Evolutionary conservation across 2,797 vertebrate species (phyloP).

Genomic region (Stomatorhinus walkeri): DNA sequence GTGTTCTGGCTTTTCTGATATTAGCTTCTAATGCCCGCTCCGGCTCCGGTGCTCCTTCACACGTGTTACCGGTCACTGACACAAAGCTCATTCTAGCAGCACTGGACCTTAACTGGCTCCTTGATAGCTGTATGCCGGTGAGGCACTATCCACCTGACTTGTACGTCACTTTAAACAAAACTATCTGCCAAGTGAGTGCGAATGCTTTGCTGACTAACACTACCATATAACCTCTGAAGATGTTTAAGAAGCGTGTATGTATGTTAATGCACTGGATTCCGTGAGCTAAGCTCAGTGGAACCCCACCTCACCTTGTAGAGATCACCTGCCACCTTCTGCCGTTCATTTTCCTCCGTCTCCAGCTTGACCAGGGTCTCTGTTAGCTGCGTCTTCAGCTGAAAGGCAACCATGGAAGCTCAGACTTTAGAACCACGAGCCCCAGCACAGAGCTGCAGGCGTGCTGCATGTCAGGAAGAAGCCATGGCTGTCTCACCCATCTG

Average conservation of each 20-base stretch:
- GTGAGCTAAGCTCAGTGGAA: background rate
- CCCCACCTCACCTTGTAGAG: conserved; percentile 67
- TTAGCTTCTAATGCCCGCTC: background rate
- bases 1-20: background rate
- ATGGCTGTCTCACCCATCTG: background rate
- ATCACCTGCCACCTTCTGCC: conserved; percentile 81
- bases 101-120: background rate
- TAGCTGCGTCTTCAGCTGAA: conserved; percentile 87
- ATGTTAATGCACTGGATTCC: background rate
- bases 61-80: background rate
- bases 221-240: background rate
- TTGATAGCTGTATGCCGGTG: background rate
- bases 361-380: conserved; percentile 78
- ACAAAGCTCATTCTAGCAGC: background rate
- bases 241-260: background rate
- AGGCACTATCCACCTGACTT: background rate
- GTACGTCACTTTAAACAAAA: background rate
- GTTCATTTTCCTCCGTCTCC: conserved; percentile 75
- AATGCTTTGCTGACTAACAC: background rate
- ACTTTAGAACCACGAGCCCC: background rate
- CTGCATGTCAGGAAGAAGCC: background rate
- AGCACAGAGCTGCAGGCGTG: background rate
- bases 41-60: background rate
- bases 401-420: conserved; percentile 29
- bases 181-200: background rate